phyloP scores from a whole-genome alignment of 2,113 vertebrate genomes.

The Aegypius monachus region DNA sequence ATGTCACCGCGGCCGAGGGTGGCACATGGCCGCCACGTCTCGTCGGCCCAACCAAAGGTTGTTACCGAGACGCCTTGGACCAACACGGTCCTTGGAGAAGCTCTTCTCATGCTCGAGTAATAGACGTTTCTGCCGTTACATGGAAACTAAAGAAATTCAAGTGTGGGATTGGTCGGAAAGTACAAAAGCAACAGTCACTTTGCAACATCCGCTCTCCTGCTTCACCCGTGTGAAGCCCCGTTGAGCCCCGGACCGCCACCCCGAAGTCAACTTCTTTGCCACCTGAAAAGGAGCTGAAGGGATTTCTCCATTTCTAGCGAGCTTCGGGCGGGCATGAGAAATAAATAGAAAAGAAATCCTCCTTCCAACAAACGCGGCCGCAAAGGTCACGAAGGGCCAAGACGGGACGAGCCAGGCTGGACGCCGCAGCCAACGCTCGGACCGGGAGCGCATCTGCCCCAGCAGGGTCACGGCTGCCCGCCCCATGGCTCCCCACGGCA shows the following conservation, averaged over 20 bases:
- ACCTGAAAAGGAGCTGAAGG: background rate
- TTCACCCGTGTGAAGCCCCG: background rate
- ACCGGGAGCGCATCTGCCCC: no score
- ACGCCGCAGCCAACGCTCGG: background rate
- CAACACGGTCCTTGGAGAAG: background rate
- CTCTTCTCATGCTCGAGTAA: fast-evolving
- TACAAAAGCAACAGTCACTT: background rate
- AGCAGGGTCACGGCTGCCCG: no score
- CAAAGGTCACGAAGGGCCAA: background rate
- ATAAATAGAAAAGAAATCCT: background rate
- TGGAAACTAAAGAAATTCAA: background rate
- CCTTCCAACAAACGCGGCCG: fast-evolving
- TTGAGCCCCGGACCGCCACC: background rate
- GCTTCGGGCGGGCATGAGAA: background rate
- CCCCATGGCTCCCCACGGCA: background rate
- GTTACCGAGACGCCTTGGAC: fast-evolving
- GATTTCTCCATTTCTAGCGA: background rate
- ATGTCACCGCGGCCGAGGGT: background rate
- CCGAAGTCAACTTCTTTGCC: background rate
- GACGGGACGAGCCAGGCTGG: background rate
- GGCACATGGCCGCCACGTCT: background rate
- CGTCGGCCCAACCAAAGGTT: background rate
- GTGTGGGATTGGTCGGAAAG: background rate
- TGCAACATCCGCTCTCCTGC: fast-evolving
- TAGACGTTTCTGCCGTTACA: fast-evolving